Conservation (phyloP, 2,797 vertebrate genomes). For the Chaunax sp. region DNA sequence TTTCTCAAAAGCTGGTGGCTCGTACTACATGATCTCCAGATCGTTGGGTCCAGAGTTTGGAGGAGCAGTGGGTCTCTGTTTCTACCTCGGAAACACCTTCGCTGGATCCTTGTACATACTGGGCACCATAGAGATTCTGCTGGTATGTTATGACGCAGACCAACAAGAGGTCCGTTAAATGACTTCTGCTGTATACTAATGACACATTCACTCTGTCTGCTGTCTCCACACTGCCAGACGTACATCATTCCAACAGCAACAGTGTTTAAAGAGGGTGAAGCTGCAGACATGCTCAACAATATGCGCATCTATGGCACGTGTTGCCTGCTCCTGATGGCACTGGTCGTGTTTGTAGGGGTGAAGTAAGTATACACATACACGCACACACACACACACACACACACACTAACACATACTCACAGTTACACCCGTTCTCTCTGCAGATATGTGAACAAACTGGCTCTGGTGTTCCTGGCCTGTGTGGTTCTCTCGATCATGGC, state of each 20-base stretch:
- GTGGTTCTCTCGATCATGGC: conserved; percentile 95
- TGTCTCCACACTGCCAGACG: conserved; percentile 74
- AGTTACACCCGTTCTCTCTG: background rate
- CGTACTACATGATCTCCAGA: conserved; percentile 98
- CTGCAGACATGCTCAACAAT: conserved; percentile 80
- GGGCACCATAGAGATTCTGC: conserved; percentile 95
- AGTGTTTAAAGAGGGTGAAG: conserved; percentile 74
- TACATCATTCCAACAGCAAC: conserved; percentile 89
- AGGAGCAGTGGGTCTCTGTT: conserved; percentile 95
- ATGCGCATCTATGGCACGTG: conserved; percentile 93
- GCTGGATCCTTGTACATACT: conserved; percentile 96
- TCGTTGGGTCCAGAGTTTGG: conserved; percentile 96
- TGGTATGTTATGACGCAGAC: conserved; percentile 80
- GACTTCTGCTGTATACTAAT: background rate
- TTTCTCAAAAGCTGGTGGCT: conserved; percentile 88
- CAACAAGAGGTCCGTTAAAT: background rate
- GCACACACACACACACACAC: background rate
- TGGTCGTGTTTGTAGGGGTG: conserved; percentile 95
- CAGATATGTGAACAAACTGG: conserved; percentile 95
- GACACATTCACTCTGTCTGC: background rate
- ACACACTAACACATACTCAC: background rate
- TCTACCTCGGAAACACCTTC: conserved; percentile 96
- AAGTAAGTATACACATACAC: conserved; percentile 74
- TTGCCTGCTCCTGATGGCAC: conserved; percentile 90
- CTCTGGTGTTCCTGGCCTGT: conserved; percentile 94